These are phyloP conservation scores for Pristiophorus japonicus DNA, from an alignment of 2,113 vertebrate genomes.

Conservation along the genomic window DNA sequence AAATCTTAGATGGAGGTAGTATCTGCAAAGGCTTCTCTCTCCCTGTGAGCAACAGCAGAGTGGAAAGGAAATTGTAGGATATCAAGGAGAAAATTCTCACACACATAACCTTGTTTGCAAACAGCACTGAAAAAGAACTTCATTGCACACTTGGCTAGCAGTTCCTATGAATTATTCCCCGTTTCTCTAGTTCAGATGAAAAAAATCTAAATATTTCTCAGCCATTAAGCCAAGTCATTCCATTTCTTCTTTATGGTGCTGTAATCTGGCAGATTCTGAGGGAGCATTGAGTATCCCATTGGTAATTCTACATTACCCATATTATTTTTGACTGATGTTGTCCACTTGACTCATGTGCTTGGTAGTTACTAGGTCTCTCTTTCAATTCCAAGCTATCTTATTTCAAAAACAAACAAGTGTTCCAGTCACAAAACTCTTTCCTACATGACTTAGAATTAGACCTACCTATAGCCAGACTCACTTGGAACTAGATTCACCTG, in stretches of 20 bases:
- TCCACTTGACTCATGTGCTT: not conserved
- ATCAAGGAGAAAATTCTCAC: not conserved
- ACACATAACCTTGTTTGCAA: not conserved
- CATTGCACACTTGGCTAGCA: not conserved
- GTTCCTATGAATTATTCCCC: not conserved
- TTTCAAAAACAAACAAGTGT: not conserved
- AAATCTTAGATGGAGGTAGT: slow-evolving; percentile 47
- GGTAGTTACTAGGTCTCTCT: not conserved
- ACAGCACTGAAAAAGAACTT: not conserved
- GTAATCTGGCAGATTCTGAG: not conserved
- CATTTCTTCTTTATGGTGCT: not conserved
- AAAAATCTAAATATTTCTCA: not conserved
- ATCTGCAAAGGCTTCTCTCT: slow-evolving; percentile 42
- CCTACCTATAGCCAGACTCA: not conserved
- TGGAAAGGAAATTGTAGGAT: not conserved
- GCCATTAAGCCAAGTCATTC: not conserved
- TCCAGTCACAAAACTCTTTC: not conserved
- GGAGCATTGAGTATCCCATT: not conserved
- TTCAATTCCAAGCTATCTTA: not conserved
- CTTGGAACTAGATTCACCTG: not conserved
- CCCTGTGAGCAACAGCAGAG: slow-evolving; percentile 46
- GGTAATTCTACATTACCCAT: not conserved
- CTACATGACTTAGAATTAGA: not conserved
- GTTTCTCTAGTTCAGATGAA: not conserved
- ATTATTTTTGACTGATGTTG: not conserved